Evolutionary conservation across 1,140 invertebrate species (phyloP), one percentile per base, ranked within the genome.

Genomic region (Drosophila trapezifrons): DNA sequence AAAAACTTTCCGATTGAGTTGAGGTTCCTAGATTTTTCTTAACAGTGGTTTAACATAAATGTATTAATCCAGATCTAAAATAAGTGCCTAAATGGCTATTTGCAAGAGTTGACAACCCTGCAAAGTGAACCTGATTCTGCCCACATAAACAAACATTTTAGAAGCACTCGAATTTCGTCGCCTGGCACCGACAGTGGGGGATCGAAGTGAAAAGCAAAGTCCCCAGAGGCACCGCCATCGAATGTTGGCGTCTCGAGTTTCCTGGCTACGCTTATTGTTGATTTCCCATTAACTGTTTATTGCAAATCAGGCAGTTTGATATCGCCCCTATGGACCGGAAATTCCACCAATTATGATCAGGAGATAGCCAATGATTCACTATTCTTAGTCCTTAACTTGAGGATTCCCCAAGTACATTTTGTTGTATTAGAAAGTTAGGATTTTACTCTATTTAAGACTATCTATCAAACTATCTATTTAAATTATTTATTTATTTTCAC

Each of bases 181-280:
- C 55, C 66, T 52, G 70, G 81, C 81, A 63, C 70, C 75, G 78
- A 9, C 45, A 47, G 22, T 47, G 20, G 37, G 37, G 42, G 43
- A 70, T 59, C 54, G 20, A 27, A 10, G 15, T 35, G n/a, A 40
- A n/a, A 45, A 40, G 27, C 55, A 76, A 67, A 66, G 54, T 76
- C 63, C 55, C 51, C 51, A 54, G 18, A 37, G 40, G 17, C 57
- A 71, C 10, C 69, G 70, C 22, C 56, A 40, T 29, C 51, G 69
- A 54, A 77, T 74, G 73, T 78, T 73, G 69, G 47, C 74, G 79
- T 57, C 77, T 56, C 45, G 35, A 74, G 43, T 81, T 81, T 73
- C 66, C 60, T 46, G 69, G 46, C 32, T 13, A 38, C 38, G 29
- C 58, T 46, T 57, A 64, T 63, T 59, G 40, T 27, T 29, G 56